These are phyloP conservation scores for Eretmochelys imbricata DNA, from an alignment of 2,113 vertebrate species.

Conservation along the genomic window DNA sequence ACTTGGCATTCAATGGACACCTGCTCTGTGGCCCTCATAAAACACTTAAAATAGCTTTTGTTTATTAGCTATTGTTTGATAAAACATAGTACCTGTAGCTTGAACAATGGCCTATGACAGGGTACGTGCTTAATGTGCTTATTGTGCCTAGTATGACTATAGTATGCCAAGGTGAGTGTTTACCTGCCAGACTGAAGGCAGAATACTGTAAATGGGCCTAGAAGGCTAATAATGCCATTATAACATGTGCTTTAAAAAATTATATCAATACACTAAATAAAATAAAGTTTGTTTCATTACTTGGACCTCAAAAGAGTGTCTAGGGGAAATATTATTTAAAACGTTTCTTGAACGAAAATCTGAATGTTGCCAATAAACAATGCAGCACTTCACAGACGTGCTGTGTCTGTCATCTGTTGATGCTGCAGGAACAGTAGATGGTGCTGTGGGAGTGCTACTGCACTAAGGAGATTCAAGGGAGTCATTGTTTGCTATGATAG, in stretches of 20 bases:
- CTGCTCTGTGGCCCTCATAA: not conserved
- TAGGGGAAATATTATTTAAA: not conserved
- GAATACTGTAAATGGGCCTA: not conserved
- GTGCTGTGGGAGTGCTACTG: constrained; percentile 8
- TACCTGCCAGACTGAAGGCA: not conserved
- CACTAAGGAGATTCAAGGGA: not conserved
- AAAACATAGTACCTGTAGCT: constrained; percentile 20
- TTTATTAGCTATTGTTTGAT: constrained; percentile 44
- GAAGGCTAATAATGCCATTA: not conserved
- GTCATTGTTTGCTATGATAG: not conserved
- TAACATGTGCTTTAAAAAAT: rapidly evolving
- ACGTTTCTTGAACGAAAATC: rapidly evolving
- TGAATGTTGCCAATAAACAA: not conserved
- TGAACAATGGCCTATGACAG: not conserved
- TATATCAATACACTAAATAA: not conserved
- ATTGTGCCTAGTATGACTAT: not conserved
- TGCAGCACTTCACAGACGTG: not conserved
- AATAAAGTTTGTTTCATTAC: not conserved
- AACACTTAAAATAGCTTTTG: constrained; percentile 38
- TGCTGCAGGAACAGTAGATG: not conserved
- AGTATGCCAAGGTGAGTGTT: not conserved
- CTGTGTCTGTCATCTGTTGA: not conserved
- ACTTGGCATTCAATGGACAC: constrained; percentile 6
- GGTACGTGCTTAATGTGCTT: not conserved
- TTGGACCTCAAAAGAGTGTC: not conserved